phyloP scores from a whole-genome alignment of 2,888 invertebrate species.

The Herminia tarsipennalis region DNA sequence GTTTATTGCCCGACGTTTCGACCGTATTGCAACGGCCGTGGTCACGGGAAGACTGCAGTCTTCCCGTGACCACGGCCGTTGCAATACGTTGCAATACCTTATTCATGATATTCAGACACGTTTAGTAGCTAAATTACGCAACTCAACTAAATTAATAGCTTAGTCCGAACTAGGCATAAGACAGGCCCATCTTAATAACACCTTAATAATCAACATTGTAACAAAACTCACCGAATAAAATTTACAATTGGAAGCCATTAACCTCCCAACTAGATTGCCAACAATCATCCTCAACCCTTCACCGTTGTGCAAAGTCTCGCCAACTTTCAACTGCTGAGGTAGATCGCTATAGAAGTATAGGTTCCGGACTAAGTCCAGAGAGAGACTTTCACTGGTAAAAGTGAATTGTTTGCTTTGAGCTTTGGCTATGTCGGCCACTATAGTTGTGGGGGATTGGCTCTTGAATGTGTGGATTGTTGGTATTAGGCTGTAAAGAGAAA shows the following conservation, averaged over 20 bases:
- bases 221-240: conserved; percentile 86
- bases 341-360: conserved; percentile 74
- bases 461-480: conserved; percentile 63
- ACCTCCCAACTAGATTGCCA: conserved; percentile 59
- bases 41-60: no score
- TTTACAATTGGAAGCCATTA: conserved; percentile 88
- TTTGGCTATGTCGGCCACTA: conserved; percentile 60
- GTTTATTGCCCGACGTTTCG: no score
- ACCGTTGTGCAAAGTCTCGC: conserved; percentile 30
- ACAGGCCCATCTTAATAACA: no score
- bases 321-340: conserved; percentile 59
- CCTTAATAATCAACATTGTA: no score
- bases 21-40: no score
- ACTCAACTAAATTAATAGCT: no score
- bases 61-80: no score
- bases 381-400: conserved; percentile 53
- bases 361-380: conserved; percentile 64
- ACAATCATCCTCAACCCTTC: conserved; percentile 55
- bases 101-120: no score
- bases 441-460: conserved; percentile 56
- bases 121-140: no score
- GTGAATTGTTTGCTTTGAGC: conserved; percentile 57
- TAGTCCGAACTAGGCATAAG: no score
- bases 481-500: conserved; percentile 57
- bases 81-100: no score